phyloP scores from a whole-genome alignment of 2,888 invertebrate genomes.

The Mythimna lalbum region DNA sequence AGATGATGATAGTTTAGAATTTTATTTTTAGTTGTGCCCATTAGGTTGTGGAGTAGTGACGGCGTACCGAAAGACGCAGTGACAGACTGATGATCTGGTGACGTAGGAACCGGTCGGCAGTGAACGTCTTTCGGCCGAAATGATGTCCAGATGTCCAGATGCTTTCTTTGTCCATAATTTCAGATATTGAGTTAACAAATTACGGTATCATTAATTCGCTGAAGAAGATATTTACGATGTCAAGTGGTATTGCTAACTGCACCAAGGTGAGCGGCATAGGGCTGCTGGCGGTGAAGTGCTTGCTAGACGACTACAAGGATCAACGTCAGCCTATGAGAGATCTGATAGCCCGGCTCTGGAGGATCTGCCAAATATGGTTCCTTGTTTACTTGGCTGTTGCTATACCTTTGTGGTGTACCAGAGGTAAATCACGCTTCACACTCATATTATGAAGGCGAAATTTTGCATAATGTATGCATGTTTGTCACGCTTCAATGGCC shows the following conservation, averaged over 20 bases:
- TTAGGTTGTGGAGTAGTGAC: too few relatives aligned
- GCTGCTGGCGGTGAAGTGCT: slow-evolving; percentile 65
- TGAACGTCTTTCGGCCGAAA: neutral
- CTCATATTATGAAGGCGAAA: too few relatives aligned
- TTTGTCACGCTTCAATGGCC: too few relatives aligned
- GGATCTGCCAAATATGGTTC: slow-evolving; percentile 75
- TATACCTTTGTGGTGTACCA: slow-evolving; percentile 82
- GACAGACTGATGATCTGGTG: too few relatives aligned
- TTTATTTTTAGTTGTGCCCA: too few relatives aligned
- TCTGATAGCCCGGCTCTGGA: slow-evolving; percentile 66
- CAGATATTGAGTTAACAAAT: slow-evolving; percentile 14
- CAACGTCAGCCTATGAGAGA: slow-evolving; percentile 51
- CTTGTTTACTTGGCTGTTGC: slow-evolving; percentile 76
- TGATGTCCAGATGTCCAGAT: neutral
- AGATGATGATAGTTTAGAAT: too few relatives aligned
- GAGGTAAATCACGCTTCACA: slow-evolving; percentile 69
- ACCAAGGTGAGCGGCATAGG: slow-evolving; percentile 84
- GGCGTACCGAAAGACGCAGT: too few relatives aligned
- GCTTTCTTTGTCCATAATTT: neutral
- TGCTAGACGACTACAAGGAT: slow-evolving; percentile 62
- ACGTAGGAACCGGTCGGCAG: neutral
- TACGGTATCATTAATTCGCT: slow-evolving; percentile 42
- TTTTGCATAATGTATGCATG: too few relatives aligned
- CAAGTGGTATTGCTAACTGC: slow-evolving; percentile 50
- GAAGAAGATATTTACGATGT: slow-evolving; percentile 41